Percentiles rank a stretch among this genome's conserved stretches.
Evolutionary conservation across 2,113 vertebrate genomes (phyloP).

Genomic region (Plecturocebus donacophilus): DNA sequence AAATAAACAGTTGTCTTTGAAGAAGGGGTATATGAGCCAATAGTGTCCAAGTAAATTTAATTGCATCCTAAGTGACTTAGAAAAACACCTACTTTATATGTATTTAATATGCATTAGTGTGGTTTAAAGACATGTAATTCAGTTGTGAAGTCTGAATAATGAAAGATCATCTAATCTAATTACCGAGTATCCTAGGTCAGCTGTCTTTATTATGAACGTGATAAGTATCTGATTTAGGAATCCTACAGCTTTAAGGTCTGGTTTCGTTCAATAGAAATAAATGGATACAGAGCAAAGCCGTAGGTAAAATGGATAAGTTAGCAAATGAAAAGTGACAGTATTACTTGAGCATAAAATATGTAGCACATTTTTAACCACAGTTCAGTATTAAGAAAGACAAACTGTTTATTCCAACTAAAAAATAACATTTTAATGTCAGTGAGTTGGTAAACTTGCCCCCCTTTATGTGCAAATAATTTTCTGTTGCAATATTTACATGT

Average conservation of each 20-base stretch:
- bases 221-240: conserved; percentile 49
- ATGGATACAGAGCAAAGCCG: conserved; percentile 73
- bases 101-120: neutral
- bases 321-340: conserved; percentile 81
- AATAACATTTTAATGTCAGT: neutral
- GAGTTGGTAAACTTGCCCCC: neutral
- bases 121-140: neutral
- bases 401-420: conserved; percentile 66
- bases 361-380: conserved; percentile 75
- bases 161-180: neutral
- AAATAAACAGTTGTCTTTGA: neutral
- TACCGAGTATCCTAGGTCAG: conserved; percentile 37
- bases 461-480: neutral
- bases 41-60: neutral
- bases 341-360: conserved; percentile 74
- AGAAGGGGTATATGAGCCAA: neutral
- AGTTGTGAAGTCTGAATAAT: neutral
- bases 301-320: conserved; percentile 75
- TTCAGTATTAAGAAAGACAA: conserved; percentile 59
- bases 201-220: conserved; percentile 60
- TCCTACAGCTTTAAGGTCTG: conserved; percentile 66
- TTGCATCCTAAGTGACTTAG: neutral
- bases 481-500: neutral
- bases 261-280: conserved; percentile 79
- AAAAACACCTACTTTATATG: neutral